Evolutionary conservation across 1,140 invertebrate genomes (phyloP), one percentile per base, ranked within the genome.

Genomic region (Zaprionus taronus): DNA sequence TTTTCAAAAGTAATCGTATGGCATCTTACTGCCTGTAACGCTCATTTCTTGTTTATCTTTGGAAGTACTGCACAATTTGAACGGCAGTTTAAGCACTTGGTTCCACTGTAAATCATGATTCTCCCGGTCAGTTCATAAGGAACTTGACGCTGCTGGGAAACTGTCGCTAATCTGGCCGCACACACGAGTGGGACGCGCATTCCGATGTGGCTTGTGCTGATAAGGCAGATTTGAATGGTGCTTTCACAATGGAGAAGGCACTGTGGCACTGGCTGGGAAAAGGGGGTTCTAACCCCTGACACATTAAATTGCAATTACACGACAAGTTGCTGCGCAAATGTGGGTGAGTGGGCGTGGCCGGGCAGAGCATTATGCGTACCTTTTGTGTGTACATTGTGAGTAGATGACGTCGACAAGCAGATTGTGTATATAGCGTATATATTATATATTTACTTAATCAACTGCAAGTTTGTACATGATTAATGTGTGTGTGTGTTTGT

Each of bases 291-390:
- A 87, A 87, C 84, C 80, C 83, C 78, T 83, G 44, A 81, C 75
- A 72, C 84, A 87, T 87, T 87, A 87, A 87, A 84, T 90, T 89
- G 81, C 78, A 89, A 87, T 87, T 84, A 84, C 81, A 89, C 49
- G 84, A 78, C 77, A 87, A 89, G 57, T 65, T 79, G 66, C 71
- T 77, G 75, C 58, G 81, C 84, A 89, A 87, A 87, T 60, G 73
- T 78, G 81, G 77, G 81, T 71, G 66, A 87, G 89, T 60, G 77
- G 81, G 81, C 81, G 81, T 71, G 70, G 51, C 38, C 60, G 60
- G 81, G 72, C 62, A 55, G 80, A 65, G 83, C 76, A 83, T 76
- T 72, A 72, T 56, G 53, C 65, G 72, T 79, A 86, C 72, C 71
- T 71, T 86, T 79, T 82, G 11, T 49, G 9, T 49, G 28, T 55